Percentiles rank a stretch among this genome's conserved stretches.
These are phyloP conservation scores for Pammene fasciana DNA, from an alignment of 2,888 invertebrate genomes.

Conservation along the genomic window DNA sequence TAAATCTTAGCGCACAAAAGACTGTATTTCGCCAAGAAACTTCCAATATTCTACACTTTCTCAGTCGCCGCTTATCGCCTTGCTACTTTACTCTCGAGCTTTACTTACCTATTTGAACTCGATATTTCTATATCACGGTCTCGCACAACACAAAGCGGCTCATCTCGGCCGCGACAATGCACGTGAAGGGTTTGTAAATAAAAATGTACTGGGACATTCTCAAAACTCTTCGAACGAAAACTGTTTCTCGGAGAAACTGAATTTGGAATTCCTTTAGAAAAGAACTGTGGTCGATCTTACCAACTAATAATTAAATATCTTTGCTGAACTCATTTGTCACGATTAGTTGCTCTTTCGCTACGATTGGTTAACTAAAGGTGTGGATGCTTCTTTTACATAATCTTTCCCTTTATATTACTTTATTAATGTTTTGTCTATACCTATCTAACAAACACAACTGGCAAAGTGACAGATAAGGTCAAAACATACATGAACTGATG, in stretches of 20 bases:
- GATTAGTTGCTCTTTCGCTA: too few relatives aligned
- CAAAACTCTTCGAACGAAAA: background rate
- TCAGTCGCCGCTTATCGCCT: conserved; percentile 7
- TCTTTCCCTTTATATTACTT: too few relatives aligned
- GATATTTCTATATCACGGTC: conserved; percentile 11
- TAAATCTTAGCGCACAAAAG: conserved; percentile 11
- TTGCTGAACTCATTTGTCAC: too few relatives aligned
- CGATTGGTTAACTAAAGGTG: too few relatives aligned
- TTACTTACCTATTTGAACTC: background rate
- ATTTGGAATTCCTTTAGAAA: background rate
- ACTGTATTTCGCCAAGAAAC: background rate
- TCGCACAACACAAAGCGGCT: conserved; percentile 7
- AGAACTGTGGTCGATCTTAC: background rate
- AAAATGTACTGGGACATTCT: conserved; percentile 2
- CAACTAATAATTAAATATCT: background rate
- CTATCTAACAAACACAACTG: too few relatives aligned
- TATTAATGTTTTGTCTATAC: too few relatives aligned
- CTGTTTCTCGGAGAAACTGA: conserved; percentile 25
- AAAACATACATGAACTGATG: too few relatives aligned
- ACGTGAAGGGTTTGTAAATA: conserved; percentile 15
- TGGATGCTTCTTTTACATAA: too few relatives aligned
- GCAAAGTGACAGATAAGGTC: too few relatives aligned
- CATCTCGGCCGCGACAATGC: background rate
- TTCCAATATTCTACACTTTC: conserved; percentile 16
- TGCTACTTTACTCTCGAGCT: background rate